Conservation (phyloP, 2,113 vertebrate genomes). For the Oncorhynchus keta region DNA sequence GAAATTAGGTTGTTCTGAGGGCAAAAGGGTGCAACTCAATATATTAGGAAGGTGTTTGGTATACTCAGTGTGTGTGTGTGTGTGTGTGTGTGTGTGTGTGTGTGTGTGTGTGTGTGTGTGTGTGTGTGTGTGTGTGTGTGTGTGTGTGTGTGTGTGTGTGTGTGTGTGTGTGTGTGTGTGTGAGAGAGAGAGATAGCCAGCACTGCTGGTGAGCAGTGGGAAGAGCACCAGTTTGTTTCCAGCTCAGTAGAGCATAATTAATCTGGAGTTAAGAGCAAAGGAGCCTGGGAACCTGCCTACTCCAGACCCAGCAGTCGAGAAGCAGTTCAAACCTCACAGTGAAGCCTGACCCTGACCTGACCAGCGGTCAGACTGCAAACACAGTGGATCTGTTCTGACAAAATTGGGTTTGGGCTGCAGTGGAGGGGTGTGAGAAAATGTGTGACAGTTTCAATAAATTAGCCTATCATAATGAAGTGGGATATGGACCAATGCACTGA, state of each 20-base stretch:
- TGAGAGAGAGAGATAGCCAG: not conserved
- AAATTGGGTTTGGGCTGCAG: slow-evolving; percentile 25
- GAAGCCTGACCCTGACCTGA: slow-evolving; percentile 35
- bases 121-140: too few species aligned
- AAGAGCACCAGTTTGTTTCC: not conserved
- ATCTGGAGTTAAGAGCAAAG: slow-evolving; percentile 25
- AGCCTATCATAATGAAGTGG: slow-evolving; percentile 6
- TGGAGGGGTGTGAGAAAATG: slow-evolving; percentile 9
- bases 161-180: too few species aligned
- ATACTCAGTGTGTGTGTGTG: not conserved
- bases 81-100: too few species aligned
- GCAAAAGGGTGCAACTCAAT: too few species aligned
- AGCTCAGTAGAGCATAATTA: slow-evolving; percentile 24
- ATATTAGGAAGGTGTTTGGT: too few species aligned
- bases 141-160: too few species aligned
- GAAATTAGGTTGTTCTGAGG: too few species aligned
- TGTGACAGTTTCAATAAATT: slow-evolving; percentile 24
- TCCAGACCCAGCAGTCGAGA: slow-evolving; percentile 1
- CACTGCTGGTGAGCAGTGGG: not conserved
- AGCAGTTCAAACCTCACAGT: slow-evolving; percentile 35
- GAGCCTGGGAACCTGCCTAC: slow-evolving; percentile 46
- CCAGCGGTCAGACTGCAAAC: slow-evolving; percentile 14
- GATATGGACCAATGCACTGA: not conserved
- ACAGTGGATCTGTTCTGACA: slow-evolving; percentile 23
- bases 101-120: too few species aligned